Percentiles rank a stretch among this genome's conserved stretches.
Conservation (phyloP, 2,113 vertebrate genomes). For the Polyodon spathula region DNA sequence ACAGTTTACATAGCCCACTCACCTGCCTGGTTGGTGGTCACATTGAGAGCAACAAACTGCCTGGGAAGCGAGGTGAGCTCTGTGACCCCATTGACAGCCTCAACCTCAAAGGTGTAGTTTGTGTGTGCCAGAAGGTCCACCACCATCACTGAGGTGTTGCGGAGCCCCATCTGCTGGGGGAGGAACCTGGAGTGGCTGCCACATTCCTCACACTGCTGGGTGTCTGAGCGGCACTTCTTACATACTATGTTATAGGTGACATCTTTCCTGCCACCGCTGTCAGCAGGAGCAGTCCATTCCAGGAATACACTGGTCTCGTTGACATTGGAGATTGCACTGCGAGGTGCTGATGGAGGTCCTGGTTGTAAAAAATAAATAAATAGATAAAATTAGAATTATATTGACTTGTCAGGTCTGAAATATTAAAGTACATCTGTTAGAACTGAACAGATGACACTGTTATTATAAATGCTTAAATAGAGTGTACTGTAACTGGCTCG, state of each 20-base stretch:
- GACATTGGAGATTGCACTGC: constrained; percentile 95
- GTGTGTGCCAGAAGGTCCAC: constrained; percentile 93
- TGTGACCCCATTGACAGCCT: constrained; percentile 92
- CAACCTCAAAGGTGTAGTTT: constrained; percentile 98
- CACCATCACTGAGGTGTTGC: constrained; percentile 94
- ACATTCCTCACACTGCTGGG: constrained; percentile 73
- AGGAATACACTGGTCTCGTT: constrained; percentile 98
- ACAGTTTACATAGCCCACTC: no score
- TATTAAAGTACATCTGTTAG: no score
- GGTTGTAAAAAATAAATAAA: constrained; percentile 22
- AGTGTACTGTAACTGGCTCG: no score
- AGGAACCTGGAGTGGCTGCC: constrained; percentile 81
- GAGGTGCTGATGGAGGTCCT: constrained; percentile 91
- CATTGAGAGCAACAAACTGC: constrained; percentile 89
- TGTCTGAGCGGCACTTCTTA: constrained; percentile 69
- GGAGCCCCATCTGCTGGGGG: constrained; percentile 73
- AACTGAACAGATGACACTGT: no score
- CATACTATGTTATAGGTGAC: constrained; percentile 91
- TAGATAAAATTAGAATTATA: no score
- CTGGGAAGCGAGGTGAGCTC: constrained; percentile 62
- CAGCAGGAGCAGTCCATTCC: constrained; percentile 90
- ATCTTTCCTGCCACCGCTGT: constrained; percentile 91
- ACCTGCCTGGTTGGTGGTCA: constrained; percentile 99
- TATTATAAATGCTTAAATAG: no score
- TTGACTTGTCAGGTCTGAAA: no score